phyloP scores from a whole-genome alignment of 2,888 invertebrate species.

The Cremastinae sp. region DNA sequence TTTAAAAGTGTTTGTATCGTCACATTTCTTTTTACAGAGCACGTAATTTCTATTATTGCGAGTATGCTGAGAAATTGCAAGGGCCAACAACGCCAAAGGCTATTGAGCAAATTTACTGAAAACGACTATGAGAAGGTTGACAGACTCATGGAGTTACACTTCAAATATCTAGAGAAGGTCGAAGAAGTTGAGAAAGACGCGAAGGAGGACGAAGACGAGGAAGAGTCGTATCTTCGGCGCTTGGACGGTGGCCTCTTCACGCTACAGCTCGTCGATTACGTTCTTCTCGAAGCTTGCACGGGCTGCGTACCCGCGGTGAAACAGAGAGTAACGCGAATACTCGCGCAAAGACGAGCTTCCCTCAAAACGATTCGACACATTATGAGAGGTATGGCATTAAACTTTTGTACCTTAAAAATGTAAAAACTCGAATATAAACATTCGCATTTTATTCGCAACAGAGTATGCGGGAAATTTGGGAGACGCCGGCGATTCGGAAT shows the following conservation, averaged over 20 bases:
- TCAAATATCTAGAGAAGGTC: slow-evolving; percentile 97
- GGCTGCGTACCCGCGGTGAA: slow-evolving; percentile 89
- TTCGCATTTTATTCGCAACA: slow-evolving; percentile 75
- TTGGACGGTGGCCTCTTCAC: slow-evolving; percentile 98
- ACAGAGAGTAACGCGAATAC: slow-evolving; percentile 92
- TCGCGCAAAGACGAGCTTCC: slow-evolving; percentile 94
- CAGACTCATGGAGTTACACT: slow-evolving; percentile 96
- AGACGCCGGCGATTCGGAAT: slow-evolving; percentile 91
- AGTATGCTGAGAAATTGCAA: slow-evolving; percentile 96
- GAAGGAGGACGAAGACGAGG: slow-evolving; percentile 89
- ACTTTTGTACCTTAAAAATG: not conserved
- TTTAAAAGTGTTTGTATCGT: not conserved
- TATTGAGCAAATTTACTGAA: slow-evolving; percentile 97
- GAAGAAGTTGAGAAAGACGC: slow-evolving; percentile 87
- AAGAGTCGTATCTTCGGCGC: slow-evolving; percentile 92
- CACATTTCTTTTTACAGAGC: slow-evolving; percentile 83
- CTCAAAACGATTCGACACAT: slow-evolving; percentile 95
- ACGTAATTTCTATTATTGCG: slow-evolving; percentile 95
- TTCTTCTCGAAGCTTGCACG: slow-evolving; percentile 89
- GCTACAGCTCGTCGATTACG: slow-evolving; percentile 95
- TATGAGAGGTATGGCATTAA: slow-evolving; percentile 88
- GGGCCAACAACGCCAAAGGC: slow-evolving; percentile 93
- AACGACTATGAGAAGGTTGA: slow-evolving; percentile 99
- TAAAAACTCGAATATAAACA: not conserved
- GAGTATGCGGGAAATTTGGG: slow-evolving; percentile 98